A percentile compares a stretch with the other conserved stretches of the same genome.
Conservation (phyloP, 2,888 invertebrate species). For the Hyalella azteca region DNA sequence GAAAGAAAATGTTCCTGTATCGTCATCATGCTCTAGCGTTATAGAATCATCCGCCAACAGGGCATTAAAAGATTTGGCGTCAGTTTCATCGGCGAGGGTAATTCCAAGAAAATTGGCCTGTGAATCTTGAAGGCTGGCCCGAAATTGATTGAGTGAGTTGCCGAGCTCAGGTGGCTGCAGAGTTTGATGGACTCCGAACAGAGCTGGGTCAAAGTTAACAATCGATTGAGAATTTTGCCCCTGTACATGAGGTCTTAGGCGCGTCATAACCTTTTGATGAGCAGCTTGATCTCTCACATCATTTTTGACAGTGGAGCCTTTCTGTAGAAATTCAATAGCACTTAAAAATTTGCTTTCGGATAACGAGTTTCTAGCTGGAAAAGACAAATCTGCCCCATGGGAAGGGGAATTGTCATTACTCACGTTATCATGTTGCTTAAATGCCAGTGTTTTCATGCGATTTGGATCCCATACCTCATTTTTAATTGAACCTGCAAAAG, state of each 20-base stretch:
- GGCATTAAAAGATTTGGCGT: neutral
- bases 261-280: constrained; percentile 5
- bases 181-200: neutral
- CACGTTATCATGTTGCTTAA: no score
- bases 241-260: constrained; percentile 9
- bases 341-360: neutral
- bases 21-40: constrained; percentile 8
- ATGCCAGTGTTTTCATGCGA: no score
- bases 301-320: neutral
- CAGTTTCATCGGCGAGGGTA: neutral
- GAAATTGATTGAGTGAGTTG: neutral
- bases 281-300: neutral
- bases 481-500: neutral
- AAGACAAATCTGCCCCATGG: no score
- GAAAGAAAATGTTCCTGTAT: constrained; percentile 25
- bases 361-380: neutral
- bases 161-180: neutral
- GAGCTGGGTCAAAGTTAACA: neutral
- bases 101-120: neutral
- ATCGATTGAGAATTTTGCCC: neutral
- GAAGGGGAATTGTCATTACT: no score
- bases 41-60: neutral
- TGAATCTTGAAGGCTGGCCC: neutral
- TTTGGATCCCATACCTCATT: neutral
- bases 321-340: constrained; percentile 15